Percentiles rank a stretch among this genome's conserved stretches.
phyloP scores from a whole-genome alignment of 2,797 vertebrate genomes.

The Denticeps clupeoides region DNA sequence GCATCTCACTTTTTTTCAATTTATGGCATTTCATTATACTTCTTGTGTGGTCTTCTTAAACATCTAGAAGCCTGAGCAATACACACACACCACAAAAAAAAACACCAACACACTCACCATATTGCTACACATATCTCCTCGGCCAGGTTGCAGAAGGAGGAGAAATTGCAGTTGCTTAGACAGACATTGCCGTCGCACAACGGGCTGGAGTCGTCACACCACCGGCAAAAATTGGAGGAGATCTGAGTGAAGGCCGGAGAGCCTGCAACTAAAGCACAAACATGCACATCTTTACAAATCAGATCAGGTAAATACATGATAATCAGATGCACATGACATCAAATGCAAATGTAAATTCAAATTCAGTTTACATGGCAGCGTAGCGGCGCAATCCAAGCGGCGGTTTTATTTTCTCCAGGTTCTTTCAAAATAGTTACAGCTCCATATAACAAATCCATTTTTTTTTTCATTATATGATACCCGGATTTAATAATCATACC shows the following conservation, averaged over 20 bases:
- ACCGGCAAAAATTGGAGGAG: constrained; percentile 71
- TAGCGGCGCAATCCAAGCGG: no score
- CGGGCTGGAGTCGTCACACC: constrained; percentile 68
- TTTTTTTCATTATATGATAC: not conserved
- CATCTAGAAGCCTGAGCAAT: not conserved
- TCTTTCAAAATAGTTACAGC: not conserved
- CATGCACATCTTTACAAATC: constrained; percentile 3
- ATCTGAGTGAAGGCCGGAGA: constrained; percentile 52
- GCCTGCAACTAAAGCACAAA: constrained; percentile 41
- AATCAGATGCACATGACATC: not conserved
- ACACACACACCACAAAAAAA: not conserved
- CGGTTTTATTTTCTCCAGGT: not conserved
- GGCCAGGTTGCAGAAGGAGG: constrained; percentile 63
- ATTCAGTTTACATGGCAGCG: no score
- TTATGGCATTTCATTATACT: no score
- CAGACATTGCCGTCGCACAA: constrained; percentile 67
- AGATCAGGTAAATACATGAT: not conserved
- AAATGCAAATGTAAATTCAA: no score
- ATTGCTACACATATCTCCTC: constrained; percentile 78
- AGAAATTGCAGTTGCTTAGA: constrained; percentile 73
- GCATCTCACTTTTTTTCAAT: constrained; percentile 1
- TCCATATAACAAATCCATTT: not conserved
- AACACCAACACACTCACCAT: constrained; percentile 55
- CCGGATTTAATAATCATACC: constrained; percentile 11
- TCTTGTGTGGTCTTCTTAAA: not conserved